These are phyloP conservation scores for Argopecten irradians DNA, from an alignment of 1,140 invertebrate species.

Conservation along the genomic window DNA sequence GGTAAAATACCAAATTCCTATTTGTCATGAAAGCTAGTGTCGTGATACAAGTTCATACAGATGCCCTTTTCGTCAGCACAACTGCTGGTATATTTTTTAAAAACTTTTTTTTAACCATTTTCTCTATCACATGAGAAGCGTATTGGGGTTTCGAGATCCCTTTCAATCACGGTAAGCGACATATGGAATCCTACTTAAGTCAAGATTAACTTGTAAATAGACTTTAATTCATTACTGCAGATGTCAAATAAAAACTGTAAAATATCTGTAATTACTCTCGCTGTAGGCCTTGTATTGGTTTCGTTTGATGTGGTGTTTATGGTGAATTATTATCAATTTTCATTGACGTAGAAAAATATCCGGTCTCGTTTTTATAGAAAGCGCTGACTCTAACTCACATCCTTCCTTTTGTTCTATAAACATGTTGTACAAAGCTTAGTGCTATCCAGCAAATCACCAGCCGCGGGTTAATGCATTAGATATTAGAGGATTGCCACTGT, in stretches of 20 bases:
- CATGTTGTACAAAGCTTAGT: background rate
- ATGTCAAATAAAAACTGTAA: background rate
- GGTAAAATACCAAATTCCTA: conserved; percentile 9
- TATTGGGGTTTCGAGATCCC: background rate
- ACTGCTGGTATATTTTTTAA: background rate
- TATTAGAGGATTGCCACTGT: too few species aligned
- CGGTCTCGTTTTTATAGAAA: background rate
- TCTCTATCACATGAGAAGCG: background rate
- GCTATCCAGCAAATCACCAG: background rate
- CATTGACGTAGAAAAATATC: background rate
- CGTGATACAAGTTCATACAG: background rate
- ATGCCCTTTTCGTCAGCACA: conserved; percentile 20
- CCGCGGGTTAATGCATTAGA: background rate
- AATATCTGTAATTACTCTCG: background rate
- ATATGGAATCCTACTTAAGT: conserved; percentile 8
- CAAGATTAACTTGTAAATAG: background rate
- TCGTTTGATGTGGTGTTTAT: background rate
- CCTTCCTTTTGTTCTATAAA: background rate
- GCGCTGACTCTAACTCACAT: background rate
- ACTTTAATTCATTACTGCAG: background rate
- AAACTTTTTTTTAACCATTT: background rate
- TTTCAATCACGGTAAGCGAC: background rate
- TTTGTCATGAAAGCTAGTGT: background rate
- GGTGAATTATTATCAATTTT: background rate
- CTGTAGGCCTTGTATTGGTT: background rate